Conservation (phyloP, 2,113 vertebrate species). For the Mionectes macconnelli region DNA sequence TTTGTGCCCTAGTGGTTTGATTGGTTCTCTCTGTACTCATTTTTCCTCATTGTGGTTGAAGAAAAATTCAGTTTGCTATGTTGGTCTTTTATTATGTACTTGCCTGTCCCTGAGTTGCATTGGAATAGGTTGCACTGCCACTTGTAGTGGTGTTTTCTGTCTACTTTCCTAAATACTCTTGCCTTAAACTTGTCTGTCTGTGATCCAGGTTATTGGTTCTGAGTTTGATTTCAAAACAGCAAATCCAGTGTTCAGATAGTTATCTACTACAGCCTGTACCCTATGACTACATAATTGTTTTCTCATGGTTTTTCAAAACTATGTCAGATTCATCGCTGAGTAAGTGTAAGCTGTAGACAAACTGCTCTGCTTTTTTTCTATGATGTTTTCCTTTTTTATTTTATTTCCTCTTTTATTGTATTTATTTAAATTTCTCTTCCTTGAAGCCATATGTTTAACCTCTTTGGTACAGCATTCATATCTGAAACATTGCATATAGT, state of each 20-base stretch:
- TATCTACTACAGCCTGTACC: neutral
- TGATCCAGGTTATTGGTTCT: neutral
- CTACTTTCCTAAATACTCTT: neutral
- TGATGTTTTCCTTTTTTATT: neutral
- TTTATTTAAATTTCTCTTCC: neutral
- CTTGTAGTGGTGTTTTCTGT: neutral
- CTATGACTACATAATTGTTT: neutral
- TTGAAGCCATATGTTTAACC: neutral
- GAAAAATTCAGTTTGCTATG: fast-evolving
- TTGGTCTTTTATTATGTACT: neutral
- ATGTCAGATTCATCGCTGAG: neutral
- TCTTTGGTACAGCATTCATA: neutral
- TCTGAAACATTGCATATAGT: neutral
- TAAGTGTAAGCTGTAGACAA: neutral
- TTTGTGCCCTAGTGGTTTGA: neutral
- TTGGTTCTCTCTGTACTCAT: neutral
- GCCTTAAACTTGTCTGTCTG: neutral
- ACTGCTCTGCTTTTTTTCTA: neutral
- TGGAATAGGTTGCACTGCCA: neutral
- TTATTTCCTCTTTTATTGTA: neutral
- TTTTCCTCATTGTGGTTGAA: neutral
- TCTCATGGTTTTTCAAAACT: neutral
- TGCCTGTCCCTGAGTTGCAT: neutral
- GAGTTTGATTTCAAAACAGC: neutral
- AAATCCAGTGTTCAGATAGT: neutral